Evolutionary conservation across 2,113 vertebrate species (phyloP).

Genomic region (Oostethus manadensis): DNA sequence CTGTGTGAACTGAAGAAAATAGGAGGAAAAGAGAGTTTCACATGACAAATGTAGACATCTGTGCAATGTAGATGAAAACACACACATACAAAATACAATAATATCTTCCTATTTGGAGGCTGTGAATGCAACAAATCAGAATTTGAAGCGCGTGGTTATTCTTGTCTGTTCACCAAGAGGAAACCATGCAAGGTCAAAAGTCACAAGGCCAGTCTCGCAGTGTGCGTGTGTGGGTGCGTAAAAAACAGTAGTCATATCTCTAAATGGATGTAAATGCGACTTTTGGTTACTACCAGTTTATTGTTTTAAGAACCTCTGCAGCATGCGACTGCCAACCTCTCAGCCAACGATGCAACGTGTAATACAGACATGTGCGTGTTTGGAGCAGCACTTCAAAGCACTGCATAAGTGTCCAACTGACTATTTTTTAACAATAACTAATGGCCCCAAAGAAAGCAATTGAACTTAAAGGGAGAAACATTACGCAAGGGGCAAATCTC

Average conservation of each 20-base stretch:
- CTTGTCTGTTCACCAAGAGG: too few species aligned
- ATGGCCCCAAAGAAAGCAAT: slow-evolving; percentile 67
- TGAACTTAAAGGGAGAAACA: slow-evolving; percentile 38
- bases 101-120: not conserved
- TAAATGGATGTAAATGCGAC: slow-evolving; percentile 1
- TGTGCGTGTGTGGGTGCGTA: not conserved
- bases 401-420: slow-evolving; percentile 54
- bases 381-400: slow-evolving; percentile 38
- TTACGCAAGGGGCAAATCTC: slow-evolving; percentile 41
- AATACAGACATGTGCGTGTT: slow-evolving; percentile 21
- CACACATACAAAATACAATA: not conserved
- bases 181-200: too few species aligned
- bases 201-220: not conserved
- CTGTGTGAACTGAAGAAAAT: slow-evolving; percentile 11
- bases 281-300: not conserved
- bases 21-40: slow-evolving; percentile 22
- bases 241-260: not conserved
- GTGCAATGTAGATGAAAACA: slow-evolving; percentile 21
- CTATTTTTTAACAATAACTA: slow-evolving; percentile 65
- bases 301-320: slow-evolving; percentile 2
- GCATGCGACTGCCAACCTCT: slow-evolving; percentile 47
- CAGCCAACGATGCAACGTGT: slow-evolving; percentile 53
- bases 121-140: too few species aligned
- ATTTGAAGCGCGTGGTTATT: too few species aligned
- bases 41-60: slow-evolving; percentile 21